phyloP scores from a whole-genome alignment of 2,888 invertebrate species.

The Phymatocera aterrima region DNA sequence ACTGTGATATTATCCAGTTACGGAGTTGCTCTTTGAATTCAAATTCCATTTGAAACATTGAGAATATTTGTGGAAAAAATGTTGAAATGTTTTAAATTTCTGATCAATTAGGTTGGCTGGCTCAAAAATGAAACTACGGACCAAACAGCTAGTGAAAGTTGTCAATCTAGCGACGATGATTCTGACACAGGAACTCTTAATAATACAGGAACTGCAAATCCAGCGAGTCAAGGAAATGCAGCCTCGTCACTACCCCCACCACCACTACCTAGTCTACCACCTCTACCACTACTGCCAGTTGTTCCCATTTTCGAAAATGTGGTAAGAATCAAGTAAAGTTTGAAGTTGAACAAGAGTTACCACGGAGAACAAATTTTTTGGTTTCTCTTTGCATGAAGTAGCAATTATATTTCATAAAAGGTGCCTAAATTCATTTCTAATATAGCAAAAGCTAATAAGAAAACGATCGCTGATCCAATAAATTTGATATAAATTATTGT shows the following conservation, averaged over 20 bases:
- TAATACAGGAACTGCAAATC: slow-evolving; percentile 54
- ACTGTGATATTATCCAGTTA: not conserved
- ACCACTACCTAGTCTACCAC: slow-evolving; percentile 26
- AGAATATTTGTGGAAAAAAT: not conserved
- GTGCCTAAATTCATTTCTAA: too few species aligned
- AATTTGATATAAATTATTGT: too few species aligned
- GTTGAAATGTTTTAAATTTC: not conserved
- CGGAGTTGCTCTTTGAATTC: slow-evolving; percentile 24
- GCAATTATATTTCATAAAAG: not conserved
- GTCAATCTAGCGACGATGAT: slow-evolving; percentile 68
- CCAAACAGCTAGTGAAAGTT: slow-evolving; percentile 67
- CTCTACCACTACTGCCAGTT: slow-evolving; percentile 33
- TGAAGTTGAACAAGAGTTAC: not conserved
- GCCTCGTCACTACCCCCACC: slow-evolving; percentile 28
- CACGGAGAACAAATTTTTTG: not conserved
- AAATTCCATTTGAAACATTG: not conserved
- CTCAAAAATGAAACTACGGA: slow-evolving; percentile 64
- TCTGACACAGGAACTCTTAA: slow-evolving; percentile 59
- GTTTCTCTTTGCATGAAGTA: not conserved
- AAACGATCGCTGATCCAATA: too few species aligned
- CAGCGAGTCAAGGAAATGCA: slow-evolving; percentile 44
- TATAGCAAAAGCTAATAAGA: too few species aligned
- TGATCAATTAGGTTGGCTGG: slow-evolving; percentile 24
- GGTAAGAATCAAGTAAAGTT: not conserved
- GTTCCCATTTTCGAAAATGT: slow-evolving; percentile 17